Percentiles rank a stretch among this genome's conserved stretches.
phyloP scores from a whole-genome alignment of 2,797 vertebrate genomes.

The Chanos chanos region DNA sequence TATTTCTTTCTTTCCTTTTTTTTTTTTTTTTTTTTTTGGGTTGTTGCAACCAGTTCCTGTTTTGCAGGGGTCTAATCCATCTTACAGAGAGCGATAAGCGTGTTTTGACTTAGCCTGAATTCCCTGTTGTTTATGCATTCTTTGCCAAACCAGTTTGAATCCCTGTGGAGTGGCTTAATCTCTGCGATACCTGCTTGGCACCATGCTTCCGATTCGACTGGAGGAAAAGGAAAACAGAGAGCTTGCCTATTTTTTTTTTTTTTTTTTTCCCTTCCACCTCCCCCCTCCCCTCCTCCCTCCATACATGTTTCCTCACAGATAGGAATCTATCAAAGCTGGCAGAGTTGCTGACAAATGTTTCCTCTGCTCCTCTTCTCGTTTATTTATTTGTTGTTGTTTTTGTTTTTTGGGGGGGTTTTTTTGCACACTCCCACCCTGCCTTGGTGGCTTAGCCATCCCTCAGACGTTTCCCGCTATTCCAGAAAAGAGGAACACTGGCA shows the following conservation, averaged over 20 bases:
- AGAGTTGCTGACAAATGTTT: too few relatives aligned
- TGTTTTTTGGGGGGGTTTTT: too few relatives aligned
- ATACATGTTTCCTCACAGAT: conserved; percentile 8
- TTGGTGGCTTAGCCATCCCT: too few relatives aligned
- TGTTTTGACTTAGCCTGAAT: conserved; percentile 63
- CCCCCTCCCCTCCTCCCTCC: conserved; percentile 15
- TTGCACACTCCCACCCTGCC: too few relatives aligned
- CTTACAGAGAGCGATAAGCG: conserved; percentile 60
- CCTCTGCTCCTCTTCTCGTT: too few relatives aligned
- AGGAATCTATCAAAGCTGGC: conserved; percentile 2
- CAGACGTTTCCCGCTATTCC: too few relatives aligned
- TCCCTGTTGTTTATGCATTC: conserved; percentile 61
- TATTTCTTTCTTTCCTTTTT: too few relatives aligned
- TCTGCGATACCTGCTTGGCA: conserved; percentile 57
- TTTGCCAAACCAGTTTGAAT: conserved; percentile 58
- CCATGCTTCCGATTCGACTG: conserved; percentile 30
- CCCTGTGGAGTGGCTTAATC: conserved; percentile 59
- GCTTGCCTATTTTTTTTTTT: conserved; percentile 35
- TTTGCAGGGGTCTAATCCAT: conserved; percentile 59
- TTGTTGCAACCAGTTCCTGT: conserved; percentile 27
- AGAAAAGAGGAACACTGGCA: too few relatives aligned
- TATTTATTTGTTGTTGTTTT: too few relatives aligned
- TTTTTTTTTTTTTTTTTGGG: too few relatives aligned
- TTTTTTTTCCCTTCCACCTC: conserved; percentile 25
- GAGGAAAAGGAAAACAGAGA: conserved; percentile 45